Conservation (phyloP, 2,113 vertebrate species). For the Pygoscelis antarcticus region DNA sequence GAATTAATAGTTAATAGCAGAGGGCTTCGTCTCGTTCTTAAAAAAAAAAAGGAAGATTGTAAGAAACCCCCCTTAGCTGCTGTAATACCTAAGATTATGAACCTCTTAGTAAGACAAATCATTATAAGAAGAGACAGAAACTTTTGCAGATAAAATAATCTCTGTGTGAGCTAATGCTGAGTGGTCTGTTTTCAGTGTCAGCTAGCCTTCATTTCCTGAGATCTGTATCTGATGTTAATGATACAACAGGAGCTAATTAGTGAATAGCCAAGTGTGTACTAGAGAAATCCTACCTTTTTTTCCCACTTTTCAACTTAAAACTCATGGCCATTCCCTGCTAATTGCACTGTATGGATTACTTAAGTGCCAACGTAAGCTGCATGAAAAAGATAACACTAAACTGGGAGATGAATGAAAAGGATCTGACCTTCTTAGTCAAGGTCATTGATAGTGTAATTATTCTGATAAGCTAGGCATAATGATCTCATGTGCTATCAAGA, state of each 20-base stretch:
- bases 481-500: slow-evolving; percentile 41
- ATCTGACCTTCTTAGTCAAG: slow-evolving; percentile 69
- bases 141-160: background rate
- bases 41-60: background rate
- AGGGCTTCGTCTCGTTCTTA: background rate
- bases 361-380: slow-evolving; percentile 36
- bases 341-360: slow-evolving; percentile 68
- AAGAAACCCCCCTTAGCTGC: background rate
- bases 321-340: slow-evolving; percentile 47
- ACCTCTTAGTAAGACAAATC: background rate
- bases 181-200: background rate
- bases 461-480: slow-evolving; percentile 55
- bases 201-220: background rate
- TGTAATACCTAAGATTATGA: background rate
- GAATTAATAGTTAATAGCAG: background rate
- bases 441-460: slow-evolving; percentile 72
- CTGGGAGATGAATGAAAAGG: slow-evolving; percentile 54
- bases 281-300: slow-evolving; percentile 27
- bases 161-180: background rate
- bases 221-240: background rate
- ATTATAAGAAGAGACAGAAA: background rate
- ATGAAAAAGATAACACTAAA: slow-evolving; percentile 71
- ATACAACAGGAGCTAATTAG: slow-evolving; percentile 10
- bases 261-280: background rate
- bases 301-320: slow-evolving; percentile 24